Evolutionary conservation across 23 tunicate species (phyloP).

Genomic region (Halocynthia roretzi): DNA sequence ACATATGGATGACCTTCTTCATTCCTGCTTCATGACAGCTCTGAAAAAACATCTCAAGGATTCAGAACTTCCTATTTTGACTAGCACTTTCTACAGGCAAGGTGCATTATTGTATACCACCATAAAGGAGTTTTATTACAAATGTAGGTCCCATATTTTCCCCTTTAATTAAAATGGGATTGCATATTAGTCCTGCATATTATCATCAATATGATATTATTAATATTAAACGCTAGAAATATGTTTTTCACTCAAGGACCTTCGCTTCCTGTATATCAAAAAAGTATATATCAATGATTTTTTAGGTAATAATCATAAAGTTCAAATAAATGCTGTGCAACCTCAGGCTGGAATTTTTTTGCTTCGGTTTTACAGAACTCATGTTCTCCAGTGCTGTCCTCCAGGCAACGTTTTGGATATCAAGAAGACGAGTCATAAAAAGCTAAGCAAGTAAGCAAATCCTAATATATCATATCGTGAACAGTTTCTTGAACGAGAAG

Average conservation of each 20-base stretch:
- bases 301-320: too few species aligned
- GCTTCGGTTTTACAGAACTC: constrained; percentile 17
- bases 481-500: background rate
- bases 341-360: too few species aligned
- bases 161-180: too few species aligned
- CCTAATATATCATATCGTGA: background rate
- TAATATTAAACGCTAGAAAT: too few species aligned
- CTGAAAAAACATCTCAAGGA: constrained; percentile 71
- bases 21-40: constrained; percentile 67
- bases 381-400: constrained; percentile 69
- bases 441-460: constrained; percentile 58
- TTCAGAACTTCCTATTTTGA: constrained; percentile 61
- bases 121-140: too few species aligned
- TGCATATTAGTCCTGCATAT: too few species aligned
- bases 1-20: constrained; percentile 72
- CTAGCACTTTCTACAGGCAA: constrained; percentile 94
- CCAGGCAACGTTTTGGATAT: constrained; percentile 40
- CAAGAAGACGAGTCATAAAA: constrained; percentile 68
- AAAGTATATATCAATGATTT: too few species aligned
- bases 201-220: too few species aligned
- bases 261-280: too few species aligned
- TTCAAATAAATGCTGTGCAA: too few species aligned
- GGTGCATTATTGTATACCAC: background rate
- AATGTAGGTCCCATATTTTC: too few species aligned
- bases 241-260: too few species aligned